phyloP scores from a whole-genome alignment of 2,888 invertebrate species.

The Aphelenchoides bicaudatus region DNA sequence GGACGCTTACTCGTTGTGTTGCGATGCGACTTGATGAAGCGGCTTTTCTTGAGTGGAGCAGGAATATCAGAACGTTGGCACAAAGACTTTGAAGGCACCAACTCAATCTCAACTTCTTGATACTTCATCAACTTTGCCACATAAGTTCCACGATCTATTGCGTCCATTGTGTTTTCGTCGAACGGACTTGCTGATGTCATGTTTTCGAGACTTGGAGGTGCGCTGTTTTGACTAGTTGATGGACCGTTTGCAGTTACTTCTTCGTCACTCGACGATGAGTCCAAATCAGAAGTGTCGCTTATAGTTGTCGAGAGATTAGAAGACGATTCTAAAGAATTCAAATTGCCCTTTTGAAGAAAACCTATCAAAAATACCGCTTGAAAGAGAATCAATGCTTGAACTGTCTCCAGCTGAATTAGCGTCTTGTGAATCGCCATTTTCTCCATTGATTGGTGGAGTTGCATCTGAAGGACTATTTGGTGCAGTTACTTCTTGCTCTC shows the following conservation, averaged over 20 bases:
- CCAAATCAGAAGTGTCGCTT: background rate
- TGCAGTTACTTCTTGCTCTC: background rate
- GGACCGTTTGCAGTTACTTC: slow-evolving; percentile 3
- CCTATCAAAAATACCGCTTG: no score
- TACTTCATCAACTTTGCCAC: background rate
- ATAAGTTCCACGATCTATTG: no score
- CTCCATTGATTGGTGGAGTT: slow-evolving; percentile 14
- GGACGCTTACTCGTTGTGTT: slow-evolving; percentile 25
- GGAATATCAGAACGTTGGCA: slow-evolving; percentile 14
- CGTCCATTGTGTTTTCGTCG: background rate
- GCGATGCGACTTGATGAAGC: slow-evolving; percentile 23
- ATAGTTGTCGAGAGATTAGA: slow-evolving; percentile 4
- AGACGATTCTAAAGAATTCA: no score
- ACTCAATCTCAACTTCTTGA: slow-evolving; percentile 39
- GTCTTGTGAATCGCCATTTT: slow-evolving; percentile 17
- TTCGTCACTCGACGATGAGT: background rate
- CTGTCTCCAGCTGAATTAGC: slow-evolving; percentile 11
- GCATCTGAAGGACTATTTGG: slow-evolving; percentile 13
- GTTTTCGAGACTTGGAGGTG: slow-evolving; percentile 10
- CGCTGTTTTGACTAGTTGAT: background rate
- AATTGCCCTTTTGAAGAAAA: no score
- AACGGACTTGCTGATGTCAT: background rate
- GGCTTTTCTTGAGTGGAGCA: slow-evolving; percentile 13
- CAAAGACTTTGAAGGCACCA: slow-evolving; percentile 36
- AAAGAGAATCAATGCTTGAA: background rate